Percentiles rank a stretch among this genome's conserved stretches.
Evolutionary conservation across 2,797 vertebrate species (phyloP).

Genomic region (Schizopygopsis pylzovi): DNA sequence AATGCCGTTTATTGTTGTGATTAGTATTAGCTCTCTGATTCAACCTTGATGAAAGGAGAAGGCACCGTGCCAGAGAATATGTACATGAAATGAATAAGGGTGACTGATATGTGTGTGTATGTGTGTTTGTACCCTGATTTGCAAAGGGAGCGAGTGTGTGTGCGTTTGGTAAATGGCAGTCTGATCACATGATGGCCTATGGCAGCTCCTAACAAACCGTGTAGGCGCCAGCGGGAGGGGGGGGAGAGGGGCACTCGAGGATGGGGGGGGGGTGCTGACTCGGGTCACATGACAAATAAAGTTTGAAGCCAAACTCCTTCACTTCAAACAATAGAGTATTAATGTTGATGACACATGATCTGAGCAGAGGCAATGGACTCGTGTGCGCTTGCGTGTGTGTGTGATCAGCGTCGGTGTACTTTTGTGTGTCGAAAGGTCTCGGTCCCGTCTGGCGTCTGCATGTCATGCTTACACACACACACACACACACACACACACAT

Average conservation of each 20-base stretch:
- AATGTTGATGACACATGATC: constrained; percentile 80
- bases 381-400: constrained; percentile 27
- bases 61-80: constrained; percentile 69
- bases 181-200: constrained; percentile 84
- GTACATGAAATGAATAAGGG: constrained; percentile 61
- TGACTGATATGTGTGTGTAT: constrained; percentile 60
- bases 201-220: constrained; percentile 82
- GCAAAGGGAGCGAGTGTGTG: constrained; percentile 46
- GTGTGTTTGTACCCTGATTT: constrained; percentile 53
- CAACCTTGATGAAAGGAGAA: constrained; percentile 78
- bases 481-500: not conserved
- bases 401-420: constrained; percentile 21
- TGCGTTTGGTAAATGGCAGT: constrained; percentile 76
- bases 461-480: constrained; percentile 4
- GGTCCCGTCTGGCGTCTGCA: constrained; percentile 40
- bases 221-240: constrained; percentile 78
- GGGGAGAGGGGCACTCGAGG: constrained; percentile 58
- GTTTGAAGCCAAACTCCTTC: constrained; percentile 78
- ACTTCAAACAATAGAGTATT: constrained; percentile 80
- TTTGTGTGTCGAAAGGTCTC: constrained; percentile 30
- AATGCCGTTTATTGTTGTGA: constrained; percentile 78
- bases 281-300: constrained; percentile 82
- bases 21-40: constrained; percentile 70
- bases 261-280: constrained; percentile 75
- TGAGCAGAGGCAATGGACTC: constrained; percentile 70